phyloP scores from a whole-genome alignment of 2,888 invertebrate species.

The Eubasilissa splendida region DNA sequence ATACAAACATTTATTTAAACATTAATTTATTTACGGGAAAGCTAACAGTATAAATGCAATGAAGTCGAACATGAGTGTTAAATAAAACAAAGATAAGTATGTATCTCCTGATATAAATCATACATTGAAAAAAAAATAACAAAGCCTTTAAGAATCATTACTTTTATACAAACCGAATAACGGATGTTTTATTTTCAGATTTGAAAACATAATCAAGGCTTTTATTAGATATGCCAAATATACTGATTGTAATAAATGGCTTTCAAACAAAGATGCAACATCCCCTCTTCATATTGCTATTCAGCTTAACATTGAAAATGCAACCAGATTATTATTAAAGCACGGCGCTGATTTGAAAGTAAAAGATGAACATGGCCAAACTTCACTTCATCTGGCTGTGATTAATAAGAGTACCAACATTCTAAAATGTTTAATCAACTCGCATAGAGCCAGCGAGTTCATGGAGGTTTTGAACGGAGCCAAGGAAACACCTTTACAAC shows the following conservation, averaged over 20 bases:
- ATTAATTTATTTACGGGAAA: no score
- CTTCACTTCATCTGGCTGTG: slow-evolving; percentile 72
- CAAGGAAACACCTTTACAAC: slow-evolving; percentile 72
- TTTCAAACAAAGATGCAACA: slow-evolving; percentile 60
- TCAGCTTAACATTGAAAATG: slow-evolving; percentile 66
- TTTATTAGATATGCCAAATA: slow-evolving; percentile 44
- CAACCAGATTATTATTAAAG: slow-evolving; percentile 66
- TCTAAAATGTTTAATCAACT: slow-evolving; percentile 64
- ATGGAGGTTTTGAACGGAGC: slow-evolving; percentile 64
- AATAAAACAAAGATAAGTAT: no score
- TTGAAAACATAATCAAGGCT: slow-evolving; percentile 32
- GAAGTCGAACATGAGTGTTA: no score
- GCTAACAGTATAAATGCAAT: no score
- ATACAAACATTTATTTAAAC: no score
- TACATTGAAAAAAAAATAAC: no score
- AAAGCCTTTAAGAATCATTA: no score
- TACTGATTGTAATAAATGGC: slow-evolving; percentile 62
- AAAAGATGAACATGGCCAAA: slow-evolving; percentile 68
- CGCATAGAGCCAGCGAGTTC: slow-evolving; percentile 14
- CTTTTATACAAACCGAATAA: no score
- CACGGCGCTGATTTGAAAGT: slow-evolving; percentile 58
- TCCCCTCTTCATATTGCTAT: slow-evolving; percentile 73
- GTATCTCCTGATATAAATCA: no score
- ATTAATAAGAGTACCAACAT: slow-evolving; percentile 66
- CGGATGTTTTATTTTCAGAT: slow-evolving; percentile 30